Percentiles rank a stretch among this genome's conserved stretches.
Evolutionary conservation across 2,888 invertebrate species (phyloP).

Genomic region (Drosophila bunnanda): DNA sequence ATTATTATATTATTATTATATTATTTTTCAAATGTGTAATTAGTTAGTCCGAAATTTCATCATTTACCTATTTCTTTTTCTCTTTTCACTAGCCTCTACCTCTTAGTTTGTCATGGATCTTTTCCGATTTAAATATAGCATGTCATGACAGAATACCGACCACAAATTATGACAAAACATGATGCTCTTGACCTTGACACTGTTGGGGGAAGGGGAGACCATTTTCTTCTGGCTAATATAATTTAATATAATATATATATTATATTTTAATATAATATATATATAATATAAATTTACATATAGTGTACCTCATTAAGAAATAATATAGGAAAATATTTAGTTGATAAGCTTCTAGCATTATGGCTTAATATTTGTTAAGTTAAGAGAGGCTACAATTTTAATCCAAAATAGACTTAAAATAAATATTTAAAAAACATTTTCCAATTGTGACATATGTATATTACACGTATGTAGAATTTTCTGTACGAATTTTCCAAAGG

Average conservation of each 20-base stretch:
- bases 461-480: background rate
- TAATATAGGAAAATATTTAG: background rate
- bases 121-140: slow-evolving; percentile 32
- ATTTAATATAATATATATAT: no score
- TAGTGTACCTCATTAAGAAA: background rate
- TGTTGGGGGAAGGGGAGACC: slow-evolving; percentile 6
- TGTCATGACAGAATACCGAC: slow-evolving; percentile 2
- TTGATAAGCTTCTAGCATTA: no score
- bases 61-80: background rate
- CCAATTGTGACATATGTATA: background rate
- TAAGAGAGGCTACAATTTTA: background rate
- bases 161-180: slow-evolving; percentile 14
- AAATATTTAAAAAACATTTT: background rate
- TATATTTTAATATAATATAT: no score
- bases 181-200: slow-evolving; percentile 64
- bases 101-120: slow-evolving; percentile 30
- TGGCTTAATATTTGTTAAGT: background rate
- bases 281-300: no score
- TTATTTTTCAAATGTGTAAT: background rate
- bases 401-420: background rate
- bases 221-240: no score
- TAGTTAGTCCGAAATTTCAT: background rate
- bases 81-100: background rate
- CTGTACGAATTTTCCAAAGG: background rate
- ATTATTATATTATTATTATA: no score